Conservation (phyloP, 2,113 vertebrate species). For the Phalacrocorax aristotelis region DNA sequence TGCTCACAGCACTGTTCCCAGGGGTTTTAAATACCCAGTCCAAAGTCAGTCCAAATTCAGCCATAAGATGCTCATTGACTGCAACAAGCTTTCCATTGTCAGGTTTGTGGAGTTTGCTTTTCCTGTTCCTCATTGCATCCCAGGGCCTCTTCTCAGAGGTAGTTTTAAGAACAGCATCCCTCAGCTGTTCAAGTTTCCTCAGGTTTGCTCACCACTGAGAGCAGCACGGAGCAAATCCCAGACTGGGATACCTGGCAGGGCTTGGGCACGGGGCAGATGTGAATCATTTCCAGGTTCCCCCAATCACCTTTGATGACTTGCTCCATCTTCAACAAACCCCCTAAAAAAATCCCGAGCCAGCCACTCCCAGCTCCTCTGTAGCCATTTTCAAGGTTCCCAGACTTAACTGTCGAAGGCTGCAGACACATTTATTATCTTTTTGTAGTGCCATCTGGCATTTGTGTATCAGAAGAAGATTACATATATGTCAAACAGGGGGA, state of each 20-base stretch:
- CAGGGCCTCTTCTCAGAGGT: neutral
- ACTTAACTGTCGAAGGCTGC: conserved; percentile 49
- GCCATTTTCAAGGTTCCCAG: conserved; percentile 43
- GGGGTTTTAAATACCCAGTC: neutral
- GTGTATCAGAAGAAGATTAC: conserved; percentile 61
- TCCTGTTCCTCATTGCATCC: neutral
- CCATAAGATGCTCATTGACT: neutral
- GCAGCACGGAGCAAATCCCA: neutral
- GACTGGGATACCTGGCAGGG: fast-evolving
- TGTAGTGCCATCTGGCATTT: conserved; percentile 67
- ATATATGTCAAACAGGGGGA: conserved; percentile 55
- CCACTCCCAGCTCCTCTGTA: neutral
- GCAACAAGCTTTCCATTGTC: neutral
- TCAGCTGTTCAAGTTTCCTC: fast-evolving
- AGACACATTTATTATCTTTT: conserved; percentile 66
- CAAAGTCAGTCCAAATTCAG: neutral
- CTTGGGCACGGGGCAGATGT: too few relatives aligned
- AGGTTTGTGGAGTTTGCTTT: neutral
- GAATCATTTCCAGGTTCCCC: neutral
- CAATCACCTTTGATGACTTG: neutral
- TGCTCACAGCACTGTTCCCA: neutral
- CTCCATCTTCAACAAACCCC: neutral
- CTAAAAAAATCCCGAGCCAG: neutral
- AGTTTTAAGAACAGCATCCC: neutral
- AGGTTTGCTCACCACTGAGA: neutral